Base-by-base conservation (phyloP, 2,113 vertebrate genomes). In the Mesembrinibis cayennensis region DNA sequence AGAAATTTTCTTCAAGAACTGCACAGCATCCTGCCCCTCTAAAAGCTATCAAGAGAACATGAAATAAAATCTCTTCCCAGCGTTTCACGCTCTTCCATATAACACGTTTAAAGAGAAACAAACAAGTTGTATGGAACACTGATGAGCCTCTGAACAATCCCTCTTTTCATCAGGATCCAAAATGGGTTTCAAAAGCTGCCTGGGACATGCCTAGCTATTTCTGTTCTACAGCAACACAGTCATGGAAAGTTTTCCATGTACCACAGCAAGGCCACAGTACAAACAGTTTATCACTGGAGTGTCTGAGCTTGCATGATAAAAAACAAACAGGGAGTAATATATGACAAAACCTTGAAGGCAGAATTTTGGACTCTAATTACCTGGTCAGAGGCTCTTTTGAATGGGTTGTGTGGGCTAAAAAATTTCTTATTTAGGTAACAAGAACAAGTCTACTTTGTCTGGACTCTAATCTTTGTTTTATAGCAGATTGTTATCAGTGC, bases 201-300 rank as follows among this genome's bases (percentile, higher is more conserved):
- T 82, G 63, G 89, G 56, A 92, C 71, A 95, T 95, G 92, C 73
- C 73, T 90, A 70, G 62, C 91, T 97, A 95, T 97, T 97, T 98
- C 93, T 97, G 91, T 96, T 97, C 67, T 65, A 59, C 92, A 65
- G 89, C n/a, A 95, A 44, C 66, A 72, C 77, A 96, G 96, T 97
- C 89, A 97, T 97, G 97, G 97, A 97, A 98, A 97, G 71, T 97
- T 98, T 98, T 97, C 92, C 88, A 62, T 85, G 95, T 96, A 95
- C 93, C 85, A 84, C 71, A 87, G 86, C 97, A 98, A 98, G 97
- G 97, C 89, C 97, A 97, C 86, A 87, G 92, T 96, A 84, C 59
- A 94, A 96, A 95, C 56, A 97, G 91, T 96, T 97, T 97, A 97
- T 98, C 95, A 86, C 81, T 81, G 66, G 42, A 93, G 77, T 86